Conservation (phyloP, 2,888 invertebrate species). For the Caenorhabditis drosophilae region DNA sequence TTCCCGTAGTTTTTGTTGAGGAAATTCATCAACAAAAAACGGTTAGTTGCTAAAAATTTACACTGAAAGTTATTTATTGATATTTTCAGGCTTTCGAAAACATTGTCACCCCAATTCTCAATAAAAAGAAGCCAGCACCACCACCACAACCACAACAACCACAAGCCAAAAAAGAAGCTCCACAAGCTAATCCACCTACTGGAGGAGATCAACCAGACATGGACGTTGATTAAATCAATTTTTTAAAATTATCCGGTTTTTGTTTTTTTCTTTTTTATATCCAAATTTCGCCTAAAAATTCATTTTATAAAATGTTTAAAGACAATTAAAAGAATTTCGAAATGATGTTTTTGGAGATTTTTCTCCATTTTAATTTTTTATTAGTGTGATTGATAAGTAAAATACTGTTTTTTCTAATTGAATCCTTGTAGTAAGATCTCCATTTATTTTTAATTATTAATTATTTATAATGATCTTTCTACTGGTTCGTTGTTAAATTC, state of each 20-base stretch:
- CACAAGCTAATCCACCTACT: constrained; percentile 22
- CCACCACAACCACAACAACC: constrained; percentile 36
- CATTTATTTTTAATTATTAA: background rate
- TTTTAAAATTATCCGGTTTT: constrained; percentile 7
- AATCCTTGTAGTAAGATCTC: constrained; percentile 33
- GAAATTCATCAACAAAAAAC: constrained; percentile 83
- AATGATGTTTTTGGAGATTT: background rate
- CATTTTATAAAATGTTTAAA: too few species aligned
- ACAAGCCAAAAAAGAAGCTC: constrained; percentile 40
- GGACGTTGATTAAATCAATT: constrained; percentile 37
- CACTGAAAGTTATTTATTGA: background rate
- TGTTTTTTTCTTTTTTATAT: constrained; percentile 12
- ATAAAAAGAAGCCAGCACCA: constrained; percentile 86
- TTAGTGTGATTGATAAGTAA: too few species aligned
- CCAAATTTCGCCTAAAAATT: too few species aligned
- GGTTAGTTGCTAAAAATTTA: constrained; percentile 72
- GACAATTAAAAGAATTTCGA: too few species aligned
- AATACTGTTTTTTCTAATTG: constrained; percentile 7
- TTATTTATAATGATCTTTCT: background rate
- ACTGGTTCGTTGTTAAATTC: too few species aligned
- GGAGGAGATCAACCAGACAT: constrained; percentile 36
- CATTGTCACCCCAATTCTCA: constrained; percentile 78
- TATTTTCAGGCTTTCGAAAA: constrained; percentile 73
- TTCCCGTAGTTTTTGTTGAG: constrained; percentile 68
- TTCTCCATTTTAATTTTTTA: constrained; percentile 14